These are phyloP conservation scores for Orchesella cincta DNA, from an alignment of 1,140 invertebrate genomes.

Conservation along the genomic window DNA sequence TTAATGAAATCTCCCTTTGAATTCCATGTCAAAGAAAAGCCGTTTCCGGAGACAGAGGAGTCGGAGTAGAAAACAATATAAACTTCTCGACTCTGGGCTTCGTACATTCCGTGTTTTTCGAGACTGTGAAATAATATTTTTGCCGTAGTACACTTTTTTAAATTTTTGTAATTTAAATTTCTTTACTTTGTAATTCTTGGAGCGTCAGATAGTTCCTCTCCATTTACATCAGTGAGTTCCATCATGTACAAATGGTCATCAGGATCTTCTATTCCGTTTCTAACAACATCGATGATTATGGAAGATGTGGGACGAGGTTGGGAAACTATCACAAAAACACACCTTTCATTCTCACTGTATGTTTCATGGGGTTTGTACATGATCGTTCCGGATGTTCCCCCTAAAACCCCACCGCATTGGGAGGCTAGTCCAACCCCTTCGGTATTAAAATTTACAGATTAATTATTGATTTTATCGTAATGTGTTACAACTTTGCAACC, in stretches of 20 bases:
- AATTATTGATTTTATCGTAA: neutral
- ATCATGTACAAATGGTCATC: conserved; percentile 19
- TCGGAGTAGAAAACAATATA: conserved; percentile 16
- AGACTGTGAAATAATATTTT: too few species aligned
- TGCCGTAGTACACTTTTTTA: too few species aligned
- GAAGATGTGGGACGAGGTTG: neutral
- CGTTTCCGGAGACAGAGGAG: conserved; percentile 1
- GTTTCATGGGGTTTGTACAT: conserved; percentile 2
- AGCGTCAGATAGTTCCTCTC: neutral
- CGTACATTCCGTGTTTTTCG: neutral
- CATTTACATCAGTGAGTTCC: conserved; percentile 7
- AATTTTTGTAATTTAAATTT: too few species aligned
- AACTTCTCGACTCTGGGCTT: neutral
- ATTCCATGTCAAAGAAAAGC: conserved; percentile 3
- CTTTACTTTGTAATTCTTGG: conserved; percentile 13
- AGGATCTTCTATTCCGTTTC: neutral
- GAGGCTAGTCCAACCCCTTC: neutral
- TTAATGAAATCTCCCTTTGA: neutral
- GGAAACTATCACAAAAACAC: neutral
- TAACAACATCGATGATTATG: neutral
- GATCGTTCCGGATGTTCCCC: neutral
- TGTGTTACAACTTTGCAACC: neutral
- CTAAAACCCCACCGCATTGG: neutral
- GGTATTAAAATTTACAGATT: neutral
- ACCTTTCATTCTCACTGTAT: neutral